phyloP scores from a whole-genome alignment of 2,797 vertebrate genomes.

The Poeciliopsis presidionis region DNA sequence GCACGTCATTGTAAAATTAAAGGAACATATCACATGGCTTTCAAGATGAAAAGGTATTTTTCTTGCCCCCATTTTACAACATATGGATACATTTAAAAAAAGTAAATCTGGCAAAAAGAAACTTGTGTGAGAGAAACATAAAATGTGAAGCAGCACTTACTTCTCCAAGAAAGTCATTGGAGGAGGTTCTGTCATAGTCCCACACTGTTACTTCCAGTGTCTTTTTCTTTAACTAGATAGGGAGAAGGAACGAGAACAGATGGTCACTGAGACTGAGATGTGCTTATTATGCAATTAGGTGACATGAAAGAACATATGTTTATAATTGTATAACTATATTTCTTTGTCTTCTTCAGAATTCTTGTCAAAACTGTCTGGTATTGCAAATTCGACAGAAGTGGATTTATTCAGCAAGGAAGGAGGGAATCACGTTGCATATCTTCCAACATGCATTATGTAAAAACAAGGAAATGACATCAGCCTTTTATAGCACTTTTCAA shows the following conservation, averaged over 20 bases:
- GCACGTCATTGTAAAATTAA: not conserved
- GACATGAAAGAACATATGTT: not conserved
- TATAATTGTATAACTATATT: not conserved
- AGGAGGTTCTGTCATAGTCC: slow-evolving; percentile 98
- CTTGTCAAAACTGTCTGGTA: not conserved
- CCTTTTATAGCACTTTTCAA: too few species aligned
- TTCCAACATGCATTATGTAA: not conserved
- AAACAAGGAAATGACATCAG: not conserved
- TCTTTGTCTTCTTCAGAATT: not conserved
- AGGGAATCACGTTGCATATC: not conserved
- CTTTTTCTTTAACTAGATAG: slow-evolving; percentile 95
- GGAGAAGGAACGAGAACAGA: slow-evolving; percentile 19
- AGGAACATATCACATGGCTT: not conserved
- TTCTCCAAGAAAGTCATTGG: slow-evolving; percentile 98
- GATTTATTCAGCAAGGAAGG: slow-evolving; percentile 7
- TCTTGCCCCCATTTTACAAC: too few species aligned
- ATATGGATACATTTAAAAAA: not conserved
- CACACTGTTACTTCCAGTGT: slow-evolving; percentile 98
- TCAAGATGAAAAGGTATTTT: not conserved
- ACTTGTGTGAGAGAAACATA: slow-evolving; percentile 5
- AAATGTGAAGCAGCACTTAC: slow-evolving; percentile 80
- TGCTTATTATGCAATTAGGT: not conserved
- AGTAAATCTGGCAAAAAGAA: not conserved
- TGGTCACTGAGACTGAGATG: slow-evolving; percentile 9
- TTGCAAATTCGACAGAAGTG: not conserved